Evolutionary conservation across 2,797 vertebrate species (phyloP).

Genomic region (Ceryle rudis): DNA sequence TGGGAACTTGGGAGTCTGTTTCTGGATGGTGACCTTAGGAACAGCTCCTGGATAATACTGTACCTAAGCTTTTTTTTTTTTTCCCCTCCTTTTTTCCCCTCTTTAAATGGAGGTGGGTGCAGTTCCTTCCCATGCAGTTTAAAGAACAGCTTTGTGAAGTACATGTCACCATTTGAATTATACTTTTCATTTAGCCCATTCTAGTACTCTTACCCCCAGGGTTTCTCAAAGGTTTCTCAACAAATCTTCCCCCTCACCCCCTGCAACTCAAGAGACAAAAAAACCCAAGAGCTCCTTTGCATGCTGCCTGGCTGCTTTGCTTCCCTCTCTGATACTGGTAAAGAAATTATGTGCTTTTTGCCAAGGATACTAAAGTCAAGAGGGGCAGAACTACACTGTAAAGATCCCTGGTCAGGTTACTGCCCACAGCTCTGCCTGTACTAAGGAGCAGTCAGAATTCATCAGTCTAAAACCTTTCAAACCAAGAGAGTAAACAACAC

Average conservation of each 20-base stretch:
- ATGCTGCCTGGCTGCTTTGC: background rate
- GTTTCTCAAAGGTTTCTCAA: slow-evolving; percentile 14
- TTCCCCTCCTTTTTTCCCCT: background rate
- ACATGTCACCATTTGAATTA: slow-evolving; percentile 33
- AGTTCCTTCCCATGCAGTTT: background rate
- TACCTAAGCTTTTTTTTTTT: background rate
- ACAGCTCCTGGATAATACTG: background rate
- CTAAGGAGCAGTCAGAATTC: background rate
- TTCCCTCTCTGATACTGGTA: background rate
- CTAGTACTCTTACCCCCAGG: background rate
- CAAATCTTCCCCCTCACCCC: background rate
- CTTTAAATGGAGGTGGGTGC: background rate
- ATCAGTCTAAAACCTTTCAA: background rate
- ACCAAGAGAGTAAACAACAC: background rate
- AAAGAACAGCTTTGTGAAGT: slow-evolving; percentile 4
- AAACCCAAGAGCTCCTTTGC: background rate
- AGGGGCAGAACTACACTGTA: background rate
- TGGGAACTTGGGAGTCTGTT: slow-evolving; percentile 18
- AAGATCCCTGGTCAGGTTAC: background rate
- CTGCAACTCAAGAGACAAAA: background rate
- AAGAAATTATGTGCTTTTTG: background rate
- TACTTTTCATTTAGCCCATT: slow-evolving; percentile 40
- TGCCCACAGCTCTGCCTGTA: background rate
- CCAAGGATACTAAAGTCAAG: background rate
- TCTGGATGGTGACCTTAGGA: slow-evolving; percentile 16